Base-by-base conservation (phyloP, 2,797 vertebrate species). In the Amblyopsis hoosieri region DNA sequence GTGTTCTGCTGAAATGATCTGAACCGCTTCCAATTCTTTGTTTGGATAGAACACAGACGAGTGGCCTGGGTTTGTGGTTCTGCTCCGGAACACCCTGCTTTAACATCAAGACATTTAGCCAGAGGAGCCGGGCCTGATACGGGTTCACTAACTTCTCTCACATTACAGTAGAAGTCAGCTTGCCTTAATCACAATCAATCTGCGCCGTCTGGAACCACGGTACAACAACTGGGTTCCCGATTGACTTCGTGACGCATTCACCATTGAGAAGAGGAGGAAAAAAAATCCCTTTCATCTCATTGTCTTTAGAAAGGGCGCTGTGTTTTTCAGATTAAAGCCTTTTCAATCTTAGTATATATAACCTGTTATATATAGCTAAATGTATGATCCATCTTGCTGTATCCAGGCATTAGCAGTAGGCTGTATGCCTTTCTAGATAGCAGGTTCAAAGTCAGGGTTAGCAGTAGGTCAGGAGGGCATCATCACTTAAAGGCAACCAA, bases 61-160 rank as follows among this genome's bases (percentile, higher is more conserved):
- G 84, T 86, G 71, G 72, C 72, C 74, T 46, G 79, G 71, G 86
- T 89, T 90, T 89, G 89, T 81, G 88, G 89, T 87, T 85, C 79
- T 75, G 54, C 76, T 82, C 78, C 69, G 74, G 83, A 87, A 82
- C 76, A 84, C 71, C 60, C 74, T 71, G 75, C 71, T 85, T 87
- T 85, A 81, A 85, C 82, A 84, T 78, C 7, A 60, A 33, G 3
- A 47, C 71, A 61, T 76, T 68, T 77, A 55, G 60, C 73, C 72
- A 79, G 71, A 74, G 58, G 76, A 57, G 58, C 67, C 51, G 53
- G 62, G 72, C 69, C 66, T 73, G 72, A 86, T 83, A 66, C 47
- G 67, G 49, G 77, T 82, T 78, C 63, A 68, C 67, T 62, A 58
- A 57, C 61, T 54, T 72, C 70, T 73, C 51, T 74, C 66, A 47